Evolutionary conservation across 1,140 invertebrate genomes (phyloP), one percentile per base, ranked within the genome.

Genomic region (Coelopa frigida): DNA sequence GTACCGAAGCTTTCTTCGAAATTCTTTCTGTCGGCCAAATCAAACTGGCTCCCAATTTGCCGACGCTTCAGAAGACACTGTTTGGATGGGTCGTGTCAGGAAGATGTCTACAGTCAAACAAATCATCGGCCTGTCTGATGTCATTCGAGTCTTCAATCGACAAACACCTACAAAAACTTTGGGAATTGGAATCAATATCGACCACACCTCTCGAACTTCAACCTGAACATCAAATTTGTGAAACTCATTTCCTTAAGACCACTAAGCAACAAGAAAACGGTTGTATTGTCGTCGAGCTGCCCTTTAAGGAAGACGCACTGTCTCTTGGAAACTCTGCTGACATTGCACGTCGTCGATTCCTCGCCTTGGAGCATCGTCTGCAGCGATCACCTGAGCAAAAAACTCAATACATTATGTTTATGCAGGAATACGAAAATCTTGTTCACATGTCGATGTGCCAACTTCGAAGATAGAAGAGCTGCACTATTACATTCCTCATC

Each of bases 1-100:
- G 54, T 2, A 57, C 57, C 10, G 56, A 56, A 18, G 14, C 55
- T 21, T 66, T 64, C 49, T 66, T 55, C 52, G 45, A 62, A 11
- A 32, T 68, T 26, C 32, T 68, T 2, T 49, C 49, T 18, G 47
- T 43, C 14, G 55, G 61, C n/a, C 39, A 55, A 48, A 51, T 55
- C 23, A 55, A 52, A 33, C 41, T 55, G 27, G 55, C 49, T 20
- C 32, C 22, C 5, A 47, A 49, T 24, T 33, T 53, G 12, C 54
- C 53, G 2, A 51, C 33, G 27, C 33, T 67, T 11, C 59, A 62
- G 44, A 55, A 66, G 53, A 62, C 56, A n/a, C 39, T 53, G 33
- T 48, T 69, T 11, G 61, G 57, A 11, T 68, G 60, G 60, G 23
- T 53, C 17, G 39, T 54, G 1, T 43, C 43, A 27, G 52, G 52